Conservation (phyloP, 2,888 invertebrate genomes). For the Anarsia innoxiella region DNA sequence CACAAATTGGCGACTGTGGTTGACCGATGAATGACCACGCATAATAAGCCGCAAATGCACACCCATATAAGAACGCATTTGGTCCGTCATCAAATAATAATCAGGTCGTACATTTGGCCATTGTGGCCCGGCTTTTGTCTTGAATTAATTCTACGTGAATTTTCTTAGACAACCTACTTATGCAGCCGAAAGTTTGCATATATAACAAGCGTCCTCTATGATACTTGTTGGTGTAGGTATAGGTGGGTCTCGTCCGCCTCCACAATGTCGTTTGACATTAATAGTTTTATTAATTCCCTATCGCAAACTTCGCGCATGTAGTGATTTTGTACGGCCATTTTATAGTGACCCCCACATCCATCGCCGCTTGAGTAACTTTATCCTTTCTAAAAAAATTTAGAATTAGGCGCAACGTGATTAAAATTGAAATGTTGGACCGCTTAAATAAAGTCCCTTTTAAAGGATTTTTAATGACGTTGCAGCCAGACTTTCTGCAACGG, state of each 20-base stretch:
- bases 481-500: neutral
- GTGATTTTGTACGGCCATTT: slow-evolving; percentile 3
- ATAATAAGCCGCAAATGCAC: too few relatives aligned
- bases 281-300: slow-evolving; percentile 5
- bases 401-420: slow-evolving; percentile 4
- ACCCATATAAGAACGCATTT: too few relatives aligned
- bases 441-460: slow-evolving; percentile 3
- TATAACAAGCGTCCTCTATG: slow-evolving; percentile 2
- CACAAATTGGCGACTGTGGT: too few relatives aligned
- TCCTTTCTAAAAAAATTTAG: slow-evolving; percentile 4
- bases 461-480: neutral
- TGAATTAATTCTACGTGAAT: too few relatives aligned
- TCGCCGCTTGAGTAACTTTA: slow-evolving; percentile 3
- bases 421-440: neutral
- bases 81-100: too few relatives aligned
- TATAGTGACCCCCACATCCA: neutral
- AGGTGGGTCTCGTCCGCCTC: slow-evolving; percentile 13
- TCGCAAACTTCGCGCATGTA: slow-evolving; percentile 11
- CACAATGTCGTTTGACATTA: slow-evolving; percentile 8
- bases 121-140: too few relatives aligned
- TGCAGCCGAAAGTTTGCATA: neutral
- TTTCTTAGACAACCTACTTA: too few relatives aligned
- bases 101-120: too few relatives aligned
- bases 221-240: slow-evolving; percentile 5
- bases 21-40: too few relatives aligned